Evolutionary conservation across 2,113 vertebrate species (phyloP), one percentile per base, ranked within the genome.

Genomic region (Eurystomus gularis): DNA sequence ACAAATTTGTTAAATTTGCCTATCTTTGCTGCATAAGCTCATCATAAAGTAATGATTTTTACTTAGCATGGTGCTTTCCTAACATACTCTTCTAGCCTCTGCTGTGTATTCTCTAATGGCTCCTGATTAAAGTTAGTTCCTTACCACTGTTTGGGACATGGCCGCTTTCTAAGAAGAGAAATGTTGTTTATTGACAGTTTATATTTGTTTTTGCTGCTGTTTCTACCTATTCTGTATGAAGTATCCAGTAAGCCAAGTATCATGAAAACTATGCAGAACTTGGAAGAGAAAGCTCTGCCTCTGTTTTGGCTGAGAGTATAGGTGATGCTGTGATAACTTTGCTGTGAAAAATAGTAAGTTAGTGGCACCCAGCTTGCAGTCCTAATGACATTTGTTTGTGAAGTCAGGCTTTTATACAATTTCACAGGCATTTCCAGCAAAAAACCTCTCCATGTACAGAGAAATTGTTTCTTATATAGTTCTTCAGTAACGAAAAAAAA

Each of bases 51-150:
- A 81, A 35, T 81, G 10, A 20, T 61, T 84, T 84, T 83, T 83
- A 29, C 25, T 66, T 81, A 39, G 16, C n/a, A 17, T 70, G 2
- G 2, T 58, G 6, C 48, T 72, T 75, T 65, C 44, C 73, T 75
- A 79, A 9, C 0, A 14, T 31, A 6, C 28, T 77, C 28, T 77
- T 12, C 35, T 60, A 58, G 26, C 6, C 15, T 87, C 23, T 73
- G 26, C 17, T 52, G 8, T 94, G 13, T 57, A 5, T 82, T 95
- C 17, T 28, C 8, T 70, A 17, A 1, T 51, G 26, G 4, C 19
- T 11, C 10, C 25, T 0, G 0, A 7, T 65, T 40, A 70, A 65
- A 82, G 40, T 68, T 69, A 57, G 9, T 70, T 80, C 44, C 15
- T 69, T 85, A 44, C 42, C 6, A 6, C 46, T 17, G 9, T 65